phyloP scores from a whole-genome alignment of 1,140 invertebrate genomes.

The Pogonognathellus flavescens region DNA sequence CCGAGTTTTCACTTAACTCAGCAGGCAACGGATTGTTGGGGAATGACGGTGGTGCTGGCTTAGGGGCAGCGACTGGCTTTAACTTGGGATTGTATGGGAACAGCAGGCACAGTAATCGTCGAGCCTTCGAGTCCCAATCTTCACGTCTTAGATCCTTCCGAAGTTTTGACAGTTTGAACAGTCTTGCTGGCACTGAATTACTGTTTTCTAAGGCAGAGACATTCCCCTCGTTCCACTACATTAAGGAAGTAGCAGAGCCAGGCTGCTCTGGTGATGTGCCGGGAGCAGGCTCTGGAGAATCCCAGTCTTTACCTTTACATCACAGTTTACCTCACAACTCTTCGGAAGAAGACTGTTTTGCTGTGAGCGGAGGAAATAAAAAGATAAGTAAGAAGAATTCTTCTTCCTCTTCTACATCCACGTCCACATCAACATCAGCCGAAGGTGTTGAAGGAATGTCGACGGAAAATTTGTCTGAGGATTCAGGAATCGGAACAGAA shows the following conservation, averaged over 20 bases:
- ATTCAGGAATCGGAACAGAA: constrained; percentile 63
- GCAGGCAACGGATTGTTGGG: not conserved
- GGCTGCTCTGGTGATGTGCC: constrained; percentile 31
- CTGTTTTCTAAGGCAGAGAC: constrained; percentile 66
- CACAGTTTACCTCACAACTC: constrained; percentile 16
- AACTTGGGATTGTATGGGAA: constrained; percentile 24
- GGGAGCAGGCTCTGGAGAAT: constrained; percentile 36
- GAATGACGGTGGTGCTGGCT: not conserved
- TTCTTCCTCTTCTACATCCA: constrained; percentile 54
- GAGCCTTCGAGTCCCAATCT: constrained; percentile 62
- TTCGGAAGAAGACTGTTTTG: constrained; percentile 37
- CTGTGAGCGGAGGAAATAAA: constrained; percentile 36
- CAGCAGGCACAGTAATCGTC: constrained; percentile 45
- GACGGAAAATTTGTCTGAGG: constrained; percentile 65
- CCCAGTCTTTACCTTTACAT: constrained; percentile 50
- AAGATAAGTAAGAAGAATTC: constrained; percentile 54
- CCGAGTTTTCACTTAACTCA: constrained; percentile 65
- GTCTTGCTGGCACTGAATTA: constrained; percentile 65
- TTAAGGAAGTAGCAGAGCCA: constrained; percentile 63
- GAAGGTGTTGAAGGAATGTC: constrained; percentile 59
- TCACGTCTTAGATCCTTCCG: constrained; percentile 63
- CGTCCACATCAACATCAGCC: constrained; percentile 37
- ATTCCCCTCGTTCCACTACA: constrained; percentile 65
- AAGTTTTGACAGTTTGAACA: constrained; percentile 65
- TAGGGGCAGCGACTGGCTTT: not conserved